These are phyloP conservation scores for Apamea crenata DNA, from an alignment of 2,888 invertebrate species.

Conservation along the genomic window DNA sequence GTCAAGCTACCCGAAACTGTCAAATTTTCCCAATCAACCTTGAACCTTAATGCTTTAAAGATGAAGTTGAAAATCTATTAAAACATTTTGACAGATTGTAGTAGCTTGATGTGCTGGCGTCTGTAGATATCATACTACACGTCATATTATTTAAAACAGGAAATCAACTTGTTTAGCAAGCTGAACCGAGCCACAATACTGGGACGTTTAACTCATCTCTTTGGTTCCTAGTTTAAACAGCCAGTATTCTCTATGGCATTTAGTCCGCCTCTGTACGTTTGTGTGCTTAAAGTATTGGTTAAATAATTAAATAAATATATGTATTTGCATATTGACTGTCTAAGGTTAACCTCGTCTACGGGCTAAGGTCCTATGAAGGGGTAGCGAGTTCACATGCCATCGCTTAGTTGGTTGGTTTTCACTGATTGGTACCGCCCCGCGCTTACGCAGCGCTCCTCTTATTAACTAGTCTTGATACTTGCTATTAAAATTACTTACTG, in stretches of 20 bases:
- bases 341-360: background rate
- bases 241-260: background rate
- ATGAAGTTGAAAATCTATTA: no score
- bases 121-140: no score
- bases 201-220: background rate
- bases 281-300: background rate
- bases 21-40: no score
- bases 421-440: constrained; percentile 68
- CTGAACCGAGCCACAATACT: background rate
- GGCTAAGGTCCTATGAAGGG: constrained; percentile 23
- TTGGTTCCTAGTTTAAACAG: background rate
- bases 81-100: no score
- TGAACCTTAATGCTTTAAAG: no score
- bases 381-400: constrained; percentile 11
- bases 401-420: constrained; percentile 5
- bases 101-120: no score
- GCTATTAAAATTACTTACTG: background rate
- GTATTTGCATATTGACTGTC: background rate
- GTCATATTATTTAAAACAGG: background rate
- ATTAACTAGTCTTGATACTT: constrained; percentile 75
- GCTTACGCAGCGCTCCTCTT: constrained; percentile 57
- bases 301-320: no score
- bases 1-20: no score
- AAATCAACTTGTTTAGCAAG: background rate
- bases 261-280: background rate